phyloP scores from a whole-genome alignment of 1,140 invertebrate genomes.

The Panonychus citri region DNA sequence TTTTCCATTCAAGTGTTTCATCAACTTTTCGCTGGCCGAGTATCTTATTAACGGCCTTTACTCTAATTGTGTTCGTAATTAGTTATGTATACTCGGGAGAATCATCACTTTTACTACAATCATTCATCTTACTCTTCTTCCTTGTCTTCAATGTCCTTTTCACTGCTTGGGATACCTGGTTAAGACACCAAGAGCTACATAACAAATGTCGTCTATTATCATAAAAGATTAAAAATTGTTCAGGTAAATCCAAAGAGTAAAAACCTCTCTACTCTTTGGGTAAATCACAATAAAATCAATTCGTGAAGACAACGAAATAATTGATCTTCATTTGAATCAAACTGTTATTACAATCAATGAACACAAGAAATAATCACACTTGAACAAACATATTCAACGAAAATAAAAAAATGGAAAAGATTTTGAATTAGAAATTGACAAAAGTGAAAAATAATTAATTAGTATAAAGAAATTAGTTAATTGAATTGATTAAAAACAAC shows the following conservation, averaged over 20 bases:
- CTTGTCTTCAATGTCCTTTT: slow-evolving; percentile 33
- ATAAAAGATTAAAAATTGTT: slow-evolving; percentile 26
- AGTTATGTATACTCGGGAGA: slow-evolving; percentile 18
- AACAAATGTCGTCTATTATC: slow-evolving; percentile 31
- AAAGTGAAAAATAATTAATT: no score
- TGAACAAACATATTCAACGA: no score
- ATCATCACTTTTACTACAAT: slow-evolving; percentile 9
- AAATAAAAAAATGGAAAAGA: no score
- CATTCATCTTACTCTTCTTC: slow-evolving; percentile 23
- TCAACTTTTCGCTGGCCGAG: slow-evolving; percentile 41
- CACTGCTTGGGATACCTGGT: slow-evolving; percentile 36
- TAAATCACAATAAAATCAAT: background rate
- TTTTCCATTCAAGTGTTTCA: slow-evolving; percentile 34
- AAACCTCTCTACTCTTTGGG: no score
- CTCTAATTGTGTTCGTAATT: slow-evolving; percentile 23
- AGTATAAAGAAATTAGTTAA: no score
- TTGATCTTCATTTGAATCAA: no score
- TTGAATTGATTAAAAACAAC: no score
- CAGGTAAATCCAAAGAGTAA: no score
- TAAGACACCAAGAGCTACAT: slow-evolving; percentile 39
- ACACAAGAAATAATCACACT: no score
- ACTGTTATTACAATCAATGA: no score
- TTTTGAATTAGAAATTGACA: no score
- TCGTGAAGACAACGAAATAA: background rate
- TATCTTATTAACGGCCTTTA: slow-evolving; percentile 27